Percentiles rank a stretch among this genome's conserved stretches.
Conservation (phyloP, 2,888 invertebrate species). For the Leptarthrus brevirostris region DNA sequence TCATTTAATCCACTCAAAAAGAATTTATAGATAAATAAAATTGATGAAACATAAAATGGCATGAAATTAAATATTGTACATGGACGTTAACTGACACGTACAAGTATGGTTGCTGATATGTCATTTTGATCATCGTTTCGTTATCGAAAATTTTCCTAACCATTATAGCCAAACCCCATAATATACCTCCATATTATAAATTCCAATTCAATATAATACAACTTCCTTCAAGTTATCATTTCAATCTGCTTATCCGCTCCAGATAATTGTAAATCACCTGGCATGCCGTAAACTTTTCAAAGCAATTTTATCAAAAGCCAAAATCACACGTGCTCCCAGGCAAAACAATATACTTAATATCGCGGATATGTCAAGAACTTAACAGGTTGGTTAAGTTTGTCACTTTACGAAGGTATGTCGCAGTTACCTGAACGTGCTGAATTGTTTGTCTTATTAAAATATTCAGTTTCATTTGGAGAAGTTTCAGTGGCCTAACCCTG, state of each 20-base stretch:
- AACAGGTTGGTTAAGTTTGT: slow-evolving; percentile 25
- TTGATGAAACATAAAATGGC: no score
- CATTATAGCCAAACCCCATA: no score
- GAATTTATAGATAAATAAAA: no score
- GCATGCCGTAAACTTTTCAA: slow-evolving; percentile 32
- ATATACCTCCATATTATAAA: neutral
- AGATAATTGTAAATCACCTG: slow-evolving; percentile 32
- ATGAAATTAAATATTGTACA: no score
- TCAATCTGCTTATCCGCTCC: neutral
- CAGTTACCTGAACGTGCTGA: slow-evolving; percentile 23
- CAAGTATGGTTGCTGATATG: no score
- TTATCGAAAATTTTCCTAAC: no score
- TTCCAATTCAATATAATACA: no score
- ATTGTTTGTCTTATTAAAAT: slow-evolving; percentile 49
- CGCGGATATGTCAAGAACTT: slow-evolving; percentile 29
- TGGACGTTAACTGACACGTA: no score
- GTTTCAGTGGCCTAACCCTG: slow-evolving; percentile 23
- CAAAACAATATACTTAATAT: neutral
- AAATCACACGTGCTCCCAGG: slow-evolving; percentile 30
- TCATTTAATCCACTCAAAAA: no score
- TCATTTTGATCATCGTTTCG: no score
- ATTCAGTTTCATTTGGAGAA: slow-evolving; percentile 31
- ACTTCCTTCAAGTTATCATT: no score
- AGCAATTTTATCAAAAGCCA: slow-evolving; percentile 26
- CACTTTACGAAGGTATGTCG: neutral